Evolutionary conservation across 2,113 vertebrate species (phyloP).

Genomic region (Ranitomeya imitator): DNA sequence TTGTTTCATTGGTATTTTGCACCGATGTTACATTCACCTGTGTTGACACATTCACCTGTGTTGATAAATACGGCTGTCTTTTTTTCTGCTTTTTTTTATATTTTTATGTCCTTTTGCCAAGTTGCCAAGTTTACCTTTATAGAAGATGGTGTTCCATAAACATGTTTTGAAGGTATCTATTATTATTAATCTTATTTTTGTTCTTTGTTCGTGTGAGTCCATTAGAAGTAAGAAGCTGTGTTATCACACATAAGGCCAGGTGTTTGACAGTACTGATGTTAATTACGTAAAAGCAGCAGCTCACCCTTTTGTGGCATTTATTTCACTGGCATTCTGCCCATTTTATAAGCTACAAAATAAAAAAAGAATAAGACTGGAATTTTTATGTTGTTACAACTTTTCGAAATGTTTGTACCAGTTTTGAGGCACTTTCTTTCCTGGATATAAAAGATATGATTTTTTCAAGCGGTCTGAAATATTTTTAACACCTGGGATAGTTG

Average conservation of each 20-base stretch:
- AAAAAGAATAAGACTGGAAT: constrained; percentile 37
- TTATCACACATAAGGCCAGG: constrained; percentile 39
- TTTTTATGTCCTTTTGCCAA: too few species aligned
- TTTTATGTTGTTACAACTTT: constrained; percentile 43
- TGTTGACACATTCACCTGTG: too few species aligned
- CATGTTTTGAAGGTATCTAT: background rate
- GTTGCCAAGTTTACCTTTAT: background rate
- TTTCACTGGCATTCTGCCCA: constrained; percentile 17
- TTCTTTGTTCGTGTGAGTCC: background rate
- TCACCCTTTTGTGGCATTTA: constrained; percentile 26
- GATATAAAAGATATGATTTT: constrained; percentile 47
- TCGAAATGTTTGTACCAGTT: constrained; percentile 30
- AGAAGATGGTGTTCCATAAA: background rate
- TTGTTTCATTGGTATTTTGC: too few species aligned
- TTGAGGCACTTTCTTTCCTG: constrained; percentile 49
- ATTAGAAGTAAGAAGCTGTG: constrained; percentile 10
- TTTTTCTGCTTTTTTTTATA: too few species aligned
- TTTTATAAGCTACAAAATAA: constrained; percentile 39
- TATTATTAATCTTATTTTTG: background rate
- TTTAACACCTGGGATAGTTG: constrained; percentile 55
- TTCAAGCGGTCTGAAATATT: constrained; percentile 49
- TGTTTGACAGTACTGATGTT: constrained; percentile 42
- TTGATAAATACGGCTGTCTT: too few species aligned
- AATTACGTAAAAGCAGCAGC: constrained; percentile 40
- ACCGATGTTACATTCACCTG: too few species aligned